Base-by-base conservation (phyloP, 64 coral and sea anemone genomes). In the Dendronephthya gigantea region DNA sequence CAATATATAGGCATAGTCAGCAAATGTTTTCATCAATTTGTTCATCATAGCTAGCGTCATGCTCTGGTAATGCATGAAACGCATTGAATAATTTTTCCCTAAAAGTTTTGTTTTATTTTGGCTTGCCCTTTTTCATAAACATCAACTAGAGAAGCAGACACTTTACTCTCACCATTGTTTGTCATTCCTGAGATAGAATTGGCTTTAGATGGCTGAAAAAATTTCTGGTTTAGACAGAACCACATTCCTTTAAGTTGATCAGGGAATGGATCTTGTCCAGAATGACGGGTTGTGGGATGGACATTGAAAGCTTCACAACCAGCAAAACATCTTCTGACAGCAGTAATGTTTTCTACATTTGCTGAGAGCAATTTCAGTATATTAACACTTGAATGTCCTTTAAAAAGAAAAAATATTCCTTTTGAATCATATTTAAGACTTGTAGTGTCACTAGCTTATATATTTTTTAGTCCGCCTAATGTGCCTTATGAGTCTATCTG, bases 211-310 rank as follows among this genome's bases (percentile, higher is more conserved):
- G 25, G 25, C 13, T 87, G 35, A 68, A 87, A 87, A 38, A 87
- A 87, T 0, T 40, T 7, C 33, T 87, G 35, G 68, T 79, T 40
- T 2, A 75, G 3, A 45, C 36, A 70, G 31, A 87, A 87, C 41
- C 49, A 75, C 59, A 87, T 87, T 15, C 85, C 59, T 38, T 87
- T 87, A 17, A 87, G 68, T 35, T 87, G 85, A 68, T 87, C 85
- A 13, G 85, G 85, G 40, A 87, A 87, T 72, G 65, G 62, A 48
- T 75, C 85, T 48, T 87, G 59, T 35, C 70, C 85, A 69, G 7
- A 38, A 32, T 87, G 85, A 16, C 13, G 33, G 12, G 33, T 1
- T 41, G 85, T 87, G 0, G 58, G 85, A 40, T 87, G 58, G 14
- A 87, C 59, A 75, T 87, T 47, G 31, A 87, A 87, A 45, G 85